Conservation (phyloP, 2,888 invertebrate species). For the Epiperipatus broadwayi region DNA sequence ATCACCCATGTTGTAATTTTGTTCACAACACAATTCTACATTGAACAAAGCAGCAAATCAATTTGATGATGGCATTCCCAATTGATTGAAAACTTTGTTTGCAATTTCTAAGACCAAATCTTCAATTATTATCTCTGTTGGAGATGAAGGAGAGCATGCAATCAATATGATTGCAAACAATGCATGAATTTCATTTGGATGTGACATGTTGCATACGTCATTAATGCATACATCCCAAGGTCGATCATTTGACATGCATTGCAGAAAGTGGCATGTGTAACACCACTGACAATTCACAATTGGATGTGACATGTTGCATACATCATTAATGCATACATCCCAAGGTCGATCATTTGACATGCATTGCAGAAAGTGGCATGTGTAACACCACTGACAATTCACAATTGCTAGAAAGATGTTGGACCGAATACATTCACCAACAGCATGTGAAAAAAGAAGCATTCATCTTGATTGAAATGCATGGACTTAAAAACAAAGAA, state of each 20-base stretch:
- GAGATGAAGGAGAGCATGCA: constrained; percentile 18
- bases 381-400: constrained; percentile 15
- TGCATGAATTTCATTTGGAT: constrained; percentile 13
- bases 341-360: constrained; percentile 19
- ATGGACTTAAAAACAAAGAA: too few relatives aligned
- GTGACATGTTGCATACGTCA: constrained; percentile 19
- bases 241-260: constrained; percentile 20
- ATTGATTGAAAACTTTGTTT: constrained; percentile 15
- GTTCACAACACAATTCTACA: constrained; percentile 19
- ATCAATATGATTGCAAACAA: constrained; percentile 19
- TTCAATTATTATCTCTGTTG: too few relatives aligned
- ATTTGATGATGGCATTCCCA: too few relatives aligned
- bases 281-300: too few relatives aligned
- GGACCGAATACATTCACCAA: constrained; percentile 12
- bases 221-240: constrained; percentile 21
- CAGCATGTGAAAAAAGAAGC: constrained; percentile 16
- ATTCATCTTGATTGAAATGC: constrained; percentile 15
- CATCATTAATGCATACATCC: too few relatives aligned
- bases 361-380: constrained; percentile 16
- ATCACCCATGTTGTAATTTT: constrained; percentile 19
- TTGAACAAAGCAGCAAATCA: too few relatives aligned
- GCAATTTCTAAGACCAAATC: constrained; percentile 16
- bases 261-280: too few relatives aligned
- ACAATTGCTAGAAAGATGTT: constrained; percentile 12
- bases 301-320: too few relatives aligned